phyloP scores from a whole-genome alignment of 92 coral and sea anemone species.

The Paragorgia papillata region DNA sequence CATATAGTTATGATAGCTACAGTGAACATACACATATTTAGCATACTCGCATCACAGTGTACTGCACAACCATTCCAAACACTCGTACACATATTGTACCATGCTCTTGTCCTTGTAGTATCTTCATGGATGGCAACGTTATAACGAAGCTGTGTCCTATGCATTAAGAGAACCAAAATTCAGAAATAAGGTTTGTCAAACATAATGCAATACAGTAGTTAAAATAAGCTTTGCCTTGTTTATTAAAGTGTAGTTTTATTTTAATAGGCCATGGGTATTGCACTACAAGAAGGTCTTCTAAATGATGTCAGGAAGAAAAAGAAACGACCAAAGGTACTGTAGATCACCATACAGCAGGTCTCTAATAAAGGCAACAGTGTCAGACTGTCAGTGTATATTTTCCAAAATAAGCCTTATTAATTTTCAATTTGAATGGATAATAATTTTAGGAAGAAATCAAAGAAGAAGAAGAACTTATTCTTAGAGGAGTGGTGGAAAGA shows the following conservation, averaged over 20 bases:
- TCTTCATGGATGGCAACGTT: slow-evolving; percentile 98
- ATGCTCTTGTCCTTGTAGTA: slow-evolving; percentile 55
- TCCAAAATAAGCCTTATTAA: no score
- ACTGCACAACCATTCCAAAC: no score
- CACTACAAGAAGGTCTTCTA: slow-evolving; percentile 88
- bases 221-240: no score
- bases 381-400: no score
- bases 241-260: not conserved
- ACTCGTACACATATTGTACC: not conserved
- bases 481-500: slow-evolving; percentile 87
- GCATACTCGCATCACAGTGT: no score
- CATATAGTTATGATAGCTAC: no score
- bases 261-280: slow-evolving; percentile 83
- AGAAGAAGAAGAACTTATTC: slow-evolving; percentile 91
- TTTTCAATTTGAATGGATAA: no score
- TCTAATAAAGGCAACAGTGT: not conserved
- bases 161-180: slow-evolving; percentile 92
- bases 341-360: not conserved
- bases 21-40: no score
- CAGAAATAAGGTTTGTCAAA: slow-evolving; percentile 93
- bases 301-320: slow-evolving; percentile 76
- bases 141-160: slow-evolving; percentile 94
- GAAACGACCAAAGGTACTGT: slow-evolving; percentile 81
- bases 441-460: slow-evolving; percentile 76
- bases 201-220: no score